Base-by-base conservation (phyloP, 2,888 invertebrate genomes). In the Euzophera pinguis region DNA sequence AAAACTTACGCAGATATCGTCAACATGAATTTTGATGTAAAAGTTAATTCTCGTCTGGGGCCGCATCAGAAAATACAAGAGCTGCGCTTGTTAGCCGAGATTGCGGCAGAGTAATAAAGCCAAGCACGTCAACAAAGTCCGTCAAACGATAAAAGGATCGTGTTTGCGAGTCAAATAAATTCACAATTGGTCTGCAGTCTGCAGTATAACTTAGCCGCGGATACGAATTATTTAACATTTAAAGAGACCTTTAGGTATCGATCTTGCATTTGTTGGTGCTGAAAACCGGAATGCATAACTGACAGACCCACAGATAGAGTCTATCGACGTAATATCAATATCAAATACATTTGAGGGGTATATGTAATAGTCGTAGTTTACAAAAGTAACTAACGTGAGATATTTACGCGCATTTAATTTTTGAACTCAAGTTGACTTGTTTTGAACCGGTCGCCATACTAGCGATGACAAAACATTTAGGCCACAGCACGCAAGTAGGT, bases 1-100 rank as follows among this genome's bases (percentile, higher is more conserved):
- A 84, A 32, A 38, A 38, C 84, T 84, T 70, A 82, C 84, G 68
- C 63, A 76, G 75, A 75, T 80, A 83, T 82, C 62, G 58, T 67
- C 66, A 69, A 68, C 73, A 72, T 73, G 75, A 78, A 76, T 80
- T 72, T 71, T 69, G 78, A 78, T 77, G 77, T 76, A 74, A 78
- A 77, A 10, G 43, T 78, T 69, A 58, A 67, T 71, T 70, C 62
- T 62, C n/a, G 62, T 60, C 63, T 60, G 63, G 66, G 64, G 61
- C 62, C 61, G 63, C 63, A 69, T 76, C 75, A 70, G 69, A 73
- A 32, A 75, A 74, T 71, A 67, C 65, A 70, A 74, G 73, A 70
- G 73, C 60, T 58, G 47, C 61, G 74, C 78, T 84, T 78, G 79
- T 82, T 84, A 78, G 71, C 54, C 56, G 66, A 64, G 70, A 65